These are phyloP conservation scores for Sylvietta virens DNA, from an alignment of 2,113 vertebrate genomes.

Conservation along the genomic window DNA sequence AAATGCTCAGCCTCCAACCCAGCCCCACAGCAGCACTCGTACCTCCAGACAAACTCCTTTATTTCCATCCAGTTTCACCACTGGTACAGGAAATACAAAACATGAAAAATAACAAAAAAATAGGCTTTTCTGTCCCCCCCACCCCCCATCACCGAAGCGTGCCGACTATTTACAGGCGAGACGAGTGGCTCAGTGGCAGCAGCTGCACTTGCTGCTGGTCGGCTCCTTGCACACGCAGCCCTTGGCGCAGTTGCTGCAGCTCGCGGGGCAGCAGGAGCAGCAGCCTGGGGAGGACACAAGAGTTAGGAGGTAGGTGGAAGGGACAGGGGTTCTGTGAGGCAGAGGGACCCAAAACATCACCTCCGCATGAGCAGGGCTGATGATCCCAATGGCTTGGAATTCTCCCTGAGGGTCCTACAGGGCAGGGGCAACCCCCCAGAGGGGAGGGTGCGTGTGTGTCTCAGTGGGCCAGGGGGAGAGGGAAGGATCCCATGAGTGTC, in stretches of 20 bases:
- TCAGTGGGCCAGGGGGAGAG: not conserved
- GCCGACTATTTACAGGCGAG: conserved; percentile 39
- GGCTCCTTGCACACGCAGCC: conserved; percentile 89
- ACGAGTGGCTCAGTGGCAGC: conserved; percentile 65
- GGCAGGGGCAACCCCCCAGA: not conserved
- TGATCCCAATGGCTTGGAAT: not conserved
- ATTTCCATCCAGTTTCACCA: conserved; percentile 10
- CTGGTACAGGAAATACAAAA: not conserved
- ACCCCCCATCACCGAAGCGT: not conserved
- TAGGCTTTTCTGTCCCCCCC: not conserved
- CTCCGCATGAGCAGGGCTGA: not conserved
- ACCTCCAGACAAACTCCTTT: not conserved
- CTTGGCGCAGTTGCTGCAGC: conserved; percentile 86
- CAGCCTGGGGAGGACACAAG: conserved; percentile 72
- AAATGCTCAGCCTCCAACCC: not conserved
- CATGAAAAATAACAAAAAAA: not conserved
- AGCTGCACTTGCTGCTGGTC: conserved; percentile 78
- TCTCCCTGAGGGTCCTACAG: too few species aligned
- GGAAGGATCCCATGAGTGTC: not conserved
- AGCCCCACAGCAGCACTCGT: not conserved
- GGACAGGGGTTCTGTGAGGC: not conserved
- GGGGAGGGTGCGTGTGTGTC: accelerated
- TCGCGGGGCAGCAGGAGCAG: conserved; percentile 85
- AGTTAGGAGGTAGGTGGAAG: not conserved
- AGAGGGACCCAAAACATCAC: not conserved